These are phyloP conservation scores for Ormyrus labotus DNA, from an alignment of 2,888 invertebrate species.

Conservation along the genomic window DNA sequence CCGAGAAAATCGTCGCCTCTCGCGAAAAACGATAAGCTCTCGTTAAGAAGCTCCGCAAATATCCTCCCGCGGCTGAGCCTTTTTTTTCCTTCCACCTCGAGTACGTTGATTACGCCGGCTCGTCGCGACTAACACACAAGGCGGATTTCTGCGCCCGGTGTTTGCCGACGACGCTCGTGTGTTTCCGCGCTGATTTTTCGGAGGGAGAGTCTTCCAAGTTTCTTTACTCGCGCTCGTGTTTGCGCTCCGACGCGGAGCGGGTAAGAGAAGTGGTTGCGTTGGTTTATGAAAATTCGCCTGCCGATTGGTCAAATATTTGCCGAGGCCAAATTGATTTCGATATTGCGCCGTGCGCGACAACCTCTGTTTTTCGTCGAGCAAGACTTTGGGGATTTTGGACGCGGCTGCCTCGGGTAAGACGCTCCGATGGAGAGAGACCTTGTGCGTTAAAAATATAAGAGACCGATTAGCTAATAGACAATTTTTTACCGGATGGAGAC, in stretches of 20 bases:
- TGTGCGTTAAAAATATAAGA: too few relatives aligned
- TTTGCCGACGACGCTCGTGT: neutral
- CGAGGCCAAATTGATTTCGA: neutral
- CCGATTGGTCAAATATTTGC: slow-evolving; percentile 11
- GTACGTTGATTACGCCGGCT: too few relatives aligned
- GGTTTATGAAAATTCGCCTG: slow-evolving; percentile 17
- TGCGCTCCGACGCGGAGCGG: neutral
- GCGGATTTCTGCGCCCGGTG: neutral
- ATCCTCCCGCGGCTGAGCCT: too few relatives aligned
- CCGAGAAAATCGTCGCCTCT: neutral
- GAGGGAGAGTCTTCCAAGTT: neutral
- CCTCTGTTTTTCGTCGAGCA: too few relatives aligned
- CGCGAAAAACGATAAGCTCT: slow-evolving; percentile 23
- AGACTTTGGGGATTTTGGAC: too few relatives aligned
- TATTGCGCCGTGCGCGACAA: too few relatives aligned
- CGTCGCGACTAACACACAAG: neutral
- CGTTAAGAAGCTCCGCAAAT: slow-evolving; percentile 22
- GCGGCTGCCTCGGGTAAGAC: too few relatives aligned
- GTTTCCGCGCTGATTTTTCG: slow-evolving; percentile 7
- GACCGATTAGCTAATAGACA: too few relatives aligned
- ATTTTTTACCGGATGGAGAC: too few relatives aligned
- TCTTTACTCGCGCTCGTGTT: neutral
- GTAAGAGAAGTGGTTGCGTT: neutral
- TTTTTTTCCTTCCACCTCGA: too few relatives aligned
- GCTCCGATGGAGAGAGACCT: too few relatives aligned